Evolutionary conservation across 1,140 invertebrate species (phyloP).

Genomic region (Drosophila nigromelanica): DNA sequence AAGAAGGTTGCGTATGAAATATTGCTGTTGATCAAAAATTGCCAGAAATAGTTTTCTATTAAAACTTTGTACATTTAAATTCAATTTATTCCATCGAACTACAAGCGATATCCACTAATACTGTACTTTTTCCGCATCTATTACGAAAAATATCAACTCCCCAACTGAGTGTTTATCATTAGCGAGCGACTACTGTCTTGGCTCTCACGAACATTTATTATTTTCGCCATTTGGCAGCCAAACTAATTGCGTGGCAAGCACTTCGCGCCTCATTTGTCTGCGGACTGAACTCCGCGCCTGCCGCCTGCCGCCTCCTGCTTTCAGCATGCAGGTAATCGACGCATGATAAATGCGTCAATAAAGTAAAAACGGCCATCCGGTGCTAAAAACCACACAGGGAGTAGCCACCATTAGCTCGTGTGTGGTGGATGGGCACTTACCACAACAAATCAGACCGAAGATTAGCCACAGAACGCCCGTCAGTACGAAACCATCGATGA

Average conservation of each 20-base stretch:
- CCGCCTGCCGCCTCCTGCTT: conserved; percentile 12
- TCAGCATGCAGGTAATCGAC: conserved; percentile 61
- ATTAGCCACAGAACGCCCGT: conserved; percentile 87
- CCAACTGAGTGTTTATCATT: background rate
- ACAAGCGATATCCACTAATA: too few species aligned
- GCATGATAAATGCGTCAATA: conserved; percentile 75
- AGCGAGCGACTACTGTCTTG: conserved; percentile 22
- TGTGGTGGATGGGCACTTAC: conserved; percentile 84
- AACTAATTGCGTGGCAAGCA: conserved; percentile 55
- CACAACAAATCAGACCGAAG: conserved; percentile 86
- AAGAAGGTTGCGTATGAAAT: too few species aligned
- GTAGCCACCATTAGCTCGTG: background rate
- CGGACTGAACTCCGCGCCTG: conserved; percentile 6
- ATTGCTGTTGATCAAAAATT: too few species aligned
- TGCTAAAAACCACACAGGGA: conserved; percentile 69
- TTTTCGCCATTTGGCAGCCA: conserved; percentile 47
- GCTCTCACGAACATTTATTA: conserved; percentile 34
- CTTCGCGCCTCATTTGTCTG: conserved; percentile 66
- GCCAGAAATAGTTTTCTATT: too few species aligned
- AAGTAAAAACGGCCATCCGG: conserved; percentile 66
- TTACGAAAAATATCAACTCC: background rate
- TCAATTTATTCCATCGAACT: too few species aligned
- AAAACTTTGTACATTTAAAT: too few species aligned
- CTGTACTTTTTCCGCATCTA: too few species aligned
- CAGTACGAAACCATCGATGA: conserved; percentile 86